Evolutionary conservation across 2,888 invertebrate species (phyloP).

Genomic region (Sarcophaga variegata): DNA sequence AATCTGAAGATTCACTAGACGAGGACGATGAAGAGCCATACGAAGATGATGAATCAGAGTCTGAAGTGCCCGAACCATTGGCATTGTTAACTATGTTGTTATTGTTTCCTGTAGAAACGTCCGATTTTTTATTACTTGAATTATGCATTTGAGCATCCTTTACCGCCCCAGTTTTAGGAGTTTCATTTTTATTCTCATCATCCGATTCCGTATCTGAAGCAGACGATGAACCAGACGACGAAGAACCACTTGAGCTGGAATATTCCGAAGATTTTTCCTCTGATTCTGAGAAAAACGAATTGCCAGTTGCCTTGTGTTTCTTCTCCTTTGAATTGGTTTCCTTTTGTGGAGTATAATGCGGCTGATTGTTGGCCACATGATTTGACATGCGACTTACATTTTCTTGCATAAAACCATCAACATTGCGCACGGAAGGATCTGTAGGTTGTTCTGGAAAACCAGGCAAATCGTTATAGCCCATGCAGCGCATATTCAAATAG

Average conservation of each 20-base stretch:
- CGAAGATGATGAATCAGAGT: slow-evolving; percentile 77
- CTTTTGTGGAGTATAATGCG: slow-evolving; percentile 65
- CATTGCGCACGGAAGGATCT: slow-evolving; percentile 90
- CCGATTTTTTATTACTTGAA: slow-evolving; percentile 51
- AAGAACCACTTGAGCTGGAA: slow-evolving; percentile 76
- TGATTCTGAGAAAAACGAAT: slow-evolving; percentile 84
- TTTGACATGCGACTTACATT: slow-evolving; percentile 74
- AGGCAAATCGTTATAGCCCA: slow-evolving; percentile 95
- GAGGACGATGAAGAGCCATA: slow-evolving; percentile 67
- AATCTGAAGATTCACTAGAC: slow-evolving; percentile 66
- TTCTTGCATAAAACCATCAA: slow-evolving; percentile 81
- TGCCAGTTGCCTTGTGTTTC: slow-evolving; percentile 45
- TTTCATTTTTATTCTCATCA: slow-evolving; percentile 54
- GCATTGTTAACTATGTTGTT: slow-evolving; percentile 42
- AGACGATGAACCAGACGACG: slow-evolving; percentile 72
- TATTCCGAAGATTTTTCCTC: slow-evolving; percentile 80
- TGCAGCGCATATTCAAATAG: slow-evolving; percentile 92
- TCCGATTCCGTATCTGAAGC: slow-evolving; percentile 69
- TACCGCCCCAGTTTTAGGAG: slow-evolving; percentile 14
- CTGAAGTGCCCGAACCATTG: slow-evolving; percentile 75
- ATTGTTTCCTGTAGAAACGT: slow-evolving; percentile 31
- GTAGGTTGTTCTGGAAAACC: slow-evolving; percentile 89
- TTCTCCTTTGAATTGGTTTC: slow-evolving; percentile 74
- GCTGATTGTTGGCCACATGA: slow-evolving; percentile 75
- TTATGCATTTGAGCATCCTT: slow-evolving; percentile 47